phyloP scores from a whole-genome alignment of 2,797 vertebrate species.

The Ptychobarbus kaznakovi region DNA sequence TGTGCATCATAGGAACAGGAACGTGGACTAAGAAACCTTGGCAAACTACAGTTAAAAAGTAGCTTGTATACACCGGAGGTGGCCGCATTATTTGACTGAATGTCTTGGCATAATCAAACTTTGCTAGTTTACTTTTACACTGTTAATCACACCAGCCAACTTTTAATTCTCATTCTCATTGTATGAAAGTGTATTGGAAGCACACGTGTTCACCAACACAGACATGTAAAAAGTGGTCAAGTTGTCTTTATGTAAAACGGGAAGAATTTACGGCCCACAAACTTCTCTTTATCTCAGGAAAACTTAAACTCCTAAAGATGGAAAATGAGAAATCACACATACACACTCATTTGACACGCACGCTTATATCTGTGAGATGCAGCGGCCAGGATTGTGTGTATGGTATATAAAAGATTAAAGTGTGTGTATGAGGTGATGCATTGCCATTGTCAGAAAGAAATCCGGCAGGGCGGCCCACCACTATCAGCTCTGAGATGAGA shows the following conservation, averaged over 20 bases:
- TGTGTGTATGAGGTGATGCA: slow-evolving; percentile 84
- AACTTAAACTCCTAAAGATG: slow-evolving; percentile 46
- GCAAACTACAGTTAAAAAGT: not conserved
- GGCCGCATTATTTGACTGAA: not conserved
- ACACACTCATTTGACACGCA: slow-evolving; percentile 29
- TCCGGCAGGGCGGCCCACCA: slow-evolving; percentile 54
- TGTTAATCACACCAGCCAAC: not conserved
- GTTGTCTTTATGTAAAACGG: slow-evolving; percentile 26
- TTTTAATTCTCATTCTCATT: not conserved
- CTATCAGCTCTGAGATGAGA: slow-evolving; percentile 61
- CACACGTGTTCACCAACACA: slow-evolving; percentile 23
- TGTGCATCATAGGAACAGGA: not conserved
- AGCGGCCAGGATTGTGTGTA: slow-evolving; percentile 82
- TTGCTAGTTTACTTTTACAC: not conserved
- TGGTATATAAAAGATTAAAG: slow-evolving; percentile 84
- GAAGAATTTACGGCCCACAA: slow-evolving; percentile 28
- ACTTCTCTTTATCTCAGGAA: slow-evolving; percentile 43
- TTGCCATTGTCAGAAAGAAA: slow-evolving; percentile 81
- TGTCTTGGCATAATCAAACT: slow-evolving; percentile 1
- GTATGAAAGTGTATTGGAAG: not conserved
- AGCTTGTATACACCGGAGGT: not conserved
- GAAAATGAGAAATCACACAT: slow-evolving; percentile 48
- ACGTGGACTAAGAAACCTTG: not conserved
- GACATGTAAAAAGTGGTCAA: slow-evolving; percentile 7
- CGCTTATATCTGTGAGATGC: slow-evolving; percentile 78